Base-by-base conservation (phyloP, 92 coral and sea anemone species). In the Porites evermanni region DNA sequence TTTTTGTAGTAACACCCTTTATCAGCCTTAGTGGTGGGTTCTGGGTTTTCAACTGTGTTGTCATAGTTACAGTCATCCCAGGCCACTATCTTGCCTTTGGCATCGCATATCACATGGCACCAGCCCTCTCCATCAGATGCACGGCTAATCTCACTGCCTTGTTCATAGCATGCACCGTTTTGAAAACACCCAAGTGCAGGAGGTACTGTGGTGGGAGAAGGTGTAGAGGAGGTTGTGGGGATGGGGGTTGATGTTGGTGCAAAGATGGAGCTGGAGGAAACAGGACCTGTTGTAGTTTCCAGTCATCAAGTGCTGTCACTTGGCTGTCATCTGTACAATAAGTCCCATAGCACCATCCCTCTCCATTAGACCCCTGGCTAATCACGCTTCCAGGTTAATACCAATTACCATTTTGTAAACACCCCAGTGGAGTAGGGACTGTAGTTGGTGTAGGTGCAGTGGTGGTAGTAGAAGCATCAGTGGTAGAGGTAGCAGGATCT, bases 61-160 rank as follows among this genome's bases (percentile, higher is more conserved):
- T 76, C 54, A 63, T 91, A 92, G 21, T 81, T 80, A 21, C 65
- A 88, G 86, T 92, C 87, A 78, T 89, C 93, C 88, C 88, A 89
- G 44, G 88, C 38, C 23, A 80, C 74, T 19, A 89, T 20, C 50
- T 79, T 52, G 4, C 95, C 92, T 58, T 82, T 83, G 10, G 16
- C 53, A 75, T 85, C 90, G 75, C 95, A 85, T 38, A 72, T 67
- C 10, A 93, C 95, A 19, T 70, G 79, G 66, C 95, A 92, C 95
- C 21, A 21, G 2, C 95, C 92, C 53, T 65, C 32, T 11, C 90
- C 95, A 88, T 67, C 66, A 4, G 81, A 63, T 74, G 87, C 93
- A 18, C 85, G 56, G 82, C 90, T 85, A 47, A 90, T 86, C 56
- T 90, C 88, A 20, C 74, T 78, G 75, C 83, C 86, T 52, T 86